Evolutionary conservation across 2,888 invertebrate species (phyloP), one percentile per base, ranked within the genome.

Genomic region (Drosophila eohydei): DNA sequence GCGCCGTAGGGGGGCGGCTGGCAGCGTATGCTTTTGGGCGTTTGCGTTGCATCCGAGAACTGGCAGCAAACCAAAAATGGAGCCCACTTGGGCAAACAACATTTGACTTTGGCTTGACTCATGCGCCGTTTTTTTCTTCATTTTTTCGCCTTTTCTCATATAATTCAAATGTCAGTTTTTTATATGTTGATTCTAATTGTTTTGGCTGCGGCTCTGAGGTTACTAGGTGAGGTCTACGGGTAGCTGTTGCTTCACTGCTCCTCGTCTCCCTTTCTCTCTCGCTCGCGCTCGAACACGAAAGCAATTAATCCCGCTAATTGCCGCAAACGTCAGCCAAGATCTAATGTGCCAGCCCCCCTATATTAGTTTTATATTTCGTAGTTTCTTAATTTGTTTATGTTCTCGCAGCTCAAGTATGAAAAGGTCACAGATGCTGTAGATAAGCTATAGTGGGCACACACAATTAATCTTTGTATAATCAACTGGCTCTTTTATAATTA

Each of bases 101-200:
- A 36, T 44, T 57, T 60, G 62, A 14, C 51, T 52, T 52, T 52
- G 51, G 57, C 65, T 80, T 71, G 78, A 72, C 67, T 80, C 69
- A 71, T 51, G 11, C 60, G 59, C 46, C 46, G 62, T 61, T 64
- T 72, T 51, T 30, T 14, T 44, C 3, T 26, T 2, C 7, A 6
- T 44, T 14, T 46, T 8, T 26, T 7, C 7, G 12, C 59, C 36
- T 43, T 58, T 48, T 52, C 77, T 66, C 81, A 71, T 73, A 69
- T 74, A 66, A 84, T 67, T 74, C 82, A 82, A 82, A 84, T 83
- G 87, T 65, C 87, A 83, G 80, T 43, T 50, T 9, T 28, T 30
- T 56, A 26, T 34, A 69, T 74, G 79, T 83, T 46, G 67, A 71
- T 88, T 83, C 83, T 86, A 88, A 83, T 88, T 88, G 83, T 88